A percentile compares a stretch with the other conserved stretches of the same genome.
phyloP scores from a whole-genome alignment of 2,113 vertebrate species.

The Pithys albifrons region DNA sequence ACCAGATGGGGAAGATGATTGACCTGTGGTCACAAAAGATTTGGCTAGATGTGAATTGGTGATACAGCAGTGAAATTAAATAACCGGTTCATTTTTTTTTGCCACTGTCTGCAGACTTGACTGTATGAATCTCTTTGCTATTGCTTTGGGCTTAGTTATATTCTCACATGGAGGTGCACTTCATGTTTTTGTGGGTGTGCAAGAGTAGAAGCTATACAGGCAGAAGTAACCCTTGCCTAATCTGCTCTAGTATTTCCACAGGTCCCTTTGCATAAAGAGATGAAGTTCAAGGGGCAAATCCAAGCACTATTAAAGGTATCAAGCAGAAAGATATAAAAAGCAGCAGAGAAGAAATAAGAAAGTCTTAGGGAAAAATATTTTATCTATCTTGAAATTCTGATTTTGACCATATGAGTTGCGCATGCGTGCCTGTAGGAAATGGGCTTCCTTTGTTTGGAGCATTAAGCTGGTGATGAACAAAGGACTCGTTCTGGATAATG shows the following conservation, averaged over 20 bases:
- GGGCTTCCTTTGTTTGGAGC: neutral
- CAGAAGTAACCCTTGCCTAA: neutral
- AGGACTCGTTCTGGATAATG: constrained; percentile 5
- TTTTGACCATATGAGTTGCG: accelerated
- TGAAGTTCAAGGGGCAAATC: neutral
- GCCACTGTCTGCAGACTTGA: neutral
- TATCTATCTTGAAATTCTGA: neutral
- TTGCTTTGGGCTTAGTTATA: neutral
- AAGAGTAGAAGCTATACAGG: neutral
- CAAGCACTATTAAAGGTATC: neutral
- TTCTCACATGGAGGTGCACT: neutral
- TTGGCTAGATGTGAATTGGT: neutral
- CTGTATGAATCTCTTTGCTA: neutral
- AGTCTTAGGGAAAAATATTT: neutral
- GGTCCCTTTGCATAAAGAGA: neutral
- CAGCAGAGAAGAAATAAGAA: neutral
- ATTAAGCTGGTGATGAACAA: neutral
- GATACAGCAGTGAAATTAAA: neutral
- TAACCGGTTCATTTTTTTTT: neutral
- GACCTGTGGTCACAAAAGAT: constrained; percentile 4
- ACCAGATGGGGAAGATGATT: constrained; percentile 7
- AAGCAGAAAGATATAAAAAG: neutral
- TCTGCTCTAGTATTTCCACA: neutral
- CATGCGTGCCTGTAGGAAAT: neutral
- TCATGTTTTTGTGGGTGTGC: neutral